phyloP scores from a whole-genome alignment of 2,888 invertebrate genomes.

The Hypomecis atomaria region DNA sequence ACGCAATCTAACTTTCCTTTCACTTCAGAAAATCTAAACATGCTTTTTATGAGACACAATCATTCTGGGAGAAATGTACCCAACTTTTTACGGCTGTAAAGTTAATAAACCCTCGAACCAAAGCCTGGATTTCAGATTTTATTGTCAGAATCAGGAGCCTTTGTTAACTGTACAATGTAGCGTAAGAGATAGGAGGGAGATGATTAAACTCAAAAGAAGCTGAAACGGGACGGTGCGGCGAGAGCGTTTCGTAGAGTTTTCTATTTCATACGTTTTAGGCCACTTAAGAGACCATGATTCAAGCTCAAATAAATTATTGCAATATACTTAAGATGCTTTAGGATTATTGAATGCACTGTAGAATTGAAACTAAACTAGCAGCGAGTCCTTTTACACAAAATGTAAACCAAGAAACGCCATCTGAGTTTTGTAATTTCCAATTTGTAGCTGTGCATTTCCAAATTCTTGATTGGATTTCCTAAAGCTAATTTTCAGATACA shows the following conservation, averaged over 20 bases:
- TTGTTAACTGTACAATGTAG: constrained; percentile 32
- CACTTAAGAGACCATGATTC: constrained; percentile 1
- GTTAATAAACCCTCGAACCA: constrained; percentile 24
- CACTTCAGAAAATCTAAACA: constrained; percentile 24
- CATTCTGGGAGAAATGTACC: constrained; percentile 14
- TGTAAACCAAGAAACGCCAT: no score
- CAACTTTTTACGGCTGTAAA: constrained; percentile 22
- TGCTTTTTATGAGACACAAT: constrained; percentile 28
- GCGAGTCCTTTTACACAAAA: no score
- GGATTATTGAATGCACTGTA: no score
- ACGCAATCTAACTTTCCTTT: constrained; percentile 34
- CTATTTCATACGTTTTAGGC: not conserved
- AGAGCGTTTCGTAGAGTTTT: constrained; percentile 7
- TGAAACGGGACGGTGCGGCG: not conserved
- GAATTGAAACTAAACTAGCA: no score
- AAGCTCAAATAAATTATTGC: not conserved
- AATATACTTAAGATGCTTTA: no score
- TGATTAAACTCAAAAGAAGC: constrained; percentile 26
- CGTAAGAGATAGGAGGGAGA: constrained; percentile 27
- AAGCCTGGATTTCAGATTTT: constrained; percentile 29
- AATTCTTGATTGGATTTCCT: no score
- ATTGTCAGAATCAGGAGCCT: constrained; percentile 25
- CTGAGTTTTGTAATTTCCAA: no score
- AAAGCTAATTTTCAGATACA: no score
- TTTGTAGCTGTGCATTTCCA: no score